A percentile compares a stretch with the other conserved stretches of the same genome.
Evolutionary conservation across 2,797 vertebrate genomes (phyloP).

Genomic region (Pipistrellus pygmaeus): DNA sequence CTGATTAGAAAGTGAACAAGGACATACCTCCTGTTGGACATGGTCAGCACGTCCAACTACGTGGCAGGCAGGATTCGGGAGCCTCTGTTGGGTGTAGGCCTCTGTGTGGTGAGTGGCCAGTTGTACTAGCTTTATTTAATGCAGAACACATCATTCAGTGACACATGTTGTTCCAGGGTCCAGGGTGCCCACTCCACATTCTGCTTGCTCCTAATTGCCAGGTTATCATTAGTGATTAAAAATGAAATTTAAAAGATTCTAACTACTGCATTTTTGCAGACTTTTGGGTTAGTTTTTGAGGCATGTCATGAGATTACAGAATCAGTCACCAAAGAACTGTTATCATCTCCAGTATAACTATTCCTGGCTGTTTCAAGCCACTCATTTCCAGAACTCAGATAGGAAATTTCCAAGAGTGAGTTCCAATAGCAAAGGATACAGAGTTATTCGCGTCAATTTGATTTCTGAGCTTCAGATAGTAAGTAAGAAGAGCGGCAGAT

Average conservation of each 20-base stretch:
- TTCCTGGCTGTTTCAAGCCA: not conserved
- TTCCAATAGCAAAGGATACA: not conserved
- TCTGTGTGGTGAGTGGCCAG: not conserved
- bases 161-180: not conserved
- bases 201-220: not conserved
- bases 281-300: conserved; percentile 34
- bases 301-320: not conserved
- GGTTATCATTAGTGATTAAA: conserved; percentile 34
- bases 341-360: not conserved
- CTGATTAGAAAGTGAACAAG: conserved; percentile 23
- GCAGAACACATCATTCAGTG: not conserved
- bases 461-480: not conserved
- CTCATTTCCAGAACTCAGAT: conserved; percentile 12
- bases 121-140: not conserved
- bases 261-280: not conserved
- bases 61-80: not conserved
- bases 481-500: not conserved
- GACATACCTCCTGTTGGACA: not conserved
- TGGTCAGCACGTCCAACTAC: not conserved
- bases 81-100: not conserved
- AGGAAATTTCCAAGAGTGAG: not conserved
- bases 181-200: not conserved
- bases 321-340: not conserved
- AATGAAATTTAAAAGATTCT: conserved; percentile 28
- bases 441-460: not conserved